Evolutionary conservation across 1,140 invertebrate genomes (phyloP).

Genomic region (Leguminivora glycinivorella): DNA sequence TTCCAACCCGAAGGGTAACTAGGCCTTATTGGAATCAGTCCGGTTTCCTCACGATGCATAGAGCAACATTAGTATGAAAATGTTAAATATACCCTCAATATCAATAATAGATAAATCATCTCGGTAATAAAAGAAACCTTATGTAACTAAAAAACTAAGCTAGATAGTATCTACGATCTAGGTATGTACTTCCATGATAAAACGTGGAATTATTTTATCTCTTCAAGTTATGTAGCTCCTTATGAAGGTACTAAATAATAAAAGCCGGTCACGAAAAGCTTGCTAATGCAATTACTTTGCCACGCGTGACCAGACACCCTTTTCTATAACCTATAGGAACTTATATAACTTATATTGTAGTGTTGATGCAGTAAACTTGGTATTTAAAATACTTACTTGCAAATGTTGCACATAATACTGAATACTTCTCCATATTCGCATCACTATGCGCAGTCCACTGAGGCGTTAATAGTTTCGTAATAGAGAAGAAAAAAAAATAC

Average conservation of each 20-base stretch:
- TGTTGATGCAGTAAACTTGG: background rate
- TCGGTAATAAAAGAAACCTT: too few relatives aligned
- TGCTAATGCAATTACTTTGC: background rate
- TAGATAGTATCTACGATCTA: too few relatives aligned
- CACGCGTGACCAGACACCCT: slow-evolving; percentile 3
- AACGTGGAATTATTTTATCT: background rate
- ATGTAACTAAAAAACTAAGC: too few relatives aligned
- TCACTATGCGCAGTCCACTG: background rate
- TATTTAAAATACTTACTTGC: background rate
- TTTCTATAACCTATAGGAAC: background rate
- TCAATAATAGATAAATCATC: too few relatives aligned
- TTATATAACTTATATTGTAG: background rate
- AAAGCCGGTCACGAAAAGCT: background rate
- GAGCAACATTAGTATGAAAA: too few relatives aligned
- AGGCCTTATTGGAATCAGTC: too few relatives aligned
- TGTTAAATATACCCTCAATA: too few relatives aligned
- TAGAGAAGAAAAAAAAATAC: too few relatives aligned
- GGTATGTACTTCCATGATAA: too few relatives aligned
- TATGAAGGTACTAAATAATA: background rate
- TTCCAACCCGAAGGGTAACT: too few relatives aligned
- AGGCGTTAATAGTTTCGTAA: too few relatives aligned
- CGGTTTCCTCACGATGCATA: too few relatives aligned
- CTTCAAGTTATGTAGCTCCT: background rate
- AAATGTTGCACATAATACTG: background rate
- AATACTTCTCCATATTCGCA: background rate